Evolutionary conservation across 2,113 vertebrate genomes (phyloP).

Genomic region (Zosterops japonicus): DNA sequence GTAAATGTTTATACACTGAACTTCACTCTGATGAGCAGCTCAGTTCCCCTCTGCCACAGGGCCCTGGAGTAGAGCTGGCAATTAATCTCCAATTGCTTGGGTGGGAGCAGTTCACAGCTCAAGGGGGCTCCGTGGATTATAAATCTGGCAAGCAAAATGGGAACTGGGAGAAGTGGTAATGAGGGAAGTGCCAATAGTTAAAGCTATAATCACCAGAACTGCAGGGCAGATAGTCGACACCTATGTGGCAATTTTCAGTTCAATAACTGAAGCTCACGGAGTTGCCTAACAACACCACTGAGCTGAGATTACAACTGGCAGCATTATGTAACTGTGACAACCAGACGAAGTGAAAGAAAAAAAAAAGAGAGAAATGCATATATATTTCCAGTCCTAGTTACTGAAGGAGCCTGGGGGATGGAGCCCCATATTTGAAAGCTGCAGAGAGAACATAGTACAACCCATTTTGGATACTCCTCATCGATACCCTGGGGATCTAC

Average conservation of each 20-base stretch:
- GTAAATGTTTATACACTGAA: conserved; percentile 13
- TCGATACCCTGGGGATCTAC: background rate
- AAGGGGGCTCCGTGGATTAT: conserved; percentile 36
- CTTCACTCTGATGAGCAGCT: conserved; percentile 17
- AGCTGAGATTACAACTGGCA: conserved; percentile 49
- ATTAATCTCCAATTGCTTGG: conserved; percentile 63
- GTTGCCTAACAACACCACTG: conserved; percentile 45
- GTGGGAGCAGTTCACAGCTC: conserved; percentile 55
- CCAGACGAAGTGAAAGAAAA: background rate
- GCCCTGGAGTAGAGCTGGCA: conserved; percentile 39
- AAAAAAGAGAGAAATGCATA: background rate
- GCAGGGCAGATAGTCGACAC: conserved; percentile 40
- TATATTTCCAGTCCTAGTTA: conserved; percentile 13
- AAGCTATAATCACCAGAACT: conserved; percentile 37
- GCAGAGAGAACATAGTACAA: background rate
- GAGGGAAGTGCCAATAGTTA: conserved; percentile 40
- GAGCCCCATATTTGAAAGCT: background rate
- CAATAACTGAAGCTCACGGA: conserved; percentile 31
- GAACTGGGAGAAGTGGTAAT: conserved; percentile 10
- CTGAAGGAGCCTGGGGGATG: conserved; percentile 5
- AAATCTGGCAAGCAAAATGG: conserved; percentile 29
- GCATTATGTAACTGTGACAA: conserved; percentile 59
- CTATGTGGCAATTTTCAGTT: conserved; percentile 54
- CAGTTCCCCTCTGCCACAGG: background rate
- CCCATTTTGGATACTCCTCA: background rate